phyloP scores from a whole-genome alignment of 2,797 vertebrate species.

The Pteropus rufus region DNA sequence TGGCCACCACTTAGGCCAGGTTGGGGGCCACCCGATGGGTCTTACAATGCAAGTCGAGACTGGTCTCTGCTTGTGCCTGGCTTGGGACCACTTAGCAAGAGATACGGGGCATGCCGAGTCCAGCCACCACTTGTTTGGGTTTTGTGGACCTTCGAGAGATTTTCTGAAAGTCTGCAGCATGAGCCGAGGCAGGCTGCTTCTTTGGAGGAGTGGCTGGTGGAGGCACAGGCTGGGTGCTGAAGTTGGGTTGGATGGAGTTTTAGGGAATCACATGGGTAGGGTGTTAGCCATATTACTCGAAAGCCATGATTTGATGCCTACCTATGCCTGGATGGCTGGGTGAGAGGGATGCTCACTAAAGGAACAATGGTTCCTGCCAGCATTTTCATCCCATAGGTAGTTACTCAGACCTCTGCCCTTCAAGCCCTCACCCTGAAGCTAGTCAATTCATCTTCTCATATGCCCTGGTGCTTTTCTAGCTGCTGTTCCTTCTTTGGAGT shows the following conservation, averaged over 20 bases:
- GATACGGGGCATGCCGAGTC: not conserved
- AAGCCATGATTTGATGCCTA: not conserved
- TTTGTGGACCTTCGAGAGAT: too few species aligned
- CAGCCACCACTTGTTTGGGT: too few species aligned
- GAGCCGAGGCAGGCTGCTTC: not conserved
- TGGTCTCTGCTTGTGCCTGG: not conserved
- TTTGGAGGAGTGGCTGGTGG: not conserved
- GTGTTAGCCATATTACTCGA: not conserved
- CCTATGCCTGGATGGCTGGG: not conserved
- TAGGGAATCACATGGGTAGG: not conserved
- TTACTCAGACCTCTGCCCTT: not conserved
- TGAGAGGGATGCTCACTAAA: not conserved
- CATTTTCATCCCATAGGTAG: not conserved
- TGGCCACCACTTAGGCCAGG: not conserved
- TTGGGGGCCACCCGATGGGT: not conserved
- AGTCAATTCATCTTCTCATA: not conserved
- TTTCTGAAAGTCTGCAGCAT: too few species aligned
- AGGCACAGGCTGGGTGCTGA: not conserved
- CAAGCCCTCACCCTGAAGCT: not conserved
- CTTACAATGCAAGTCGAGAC: not conserved
- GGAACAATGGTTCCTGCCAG: not conserved
- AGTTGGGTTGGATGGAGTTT: not conserved
- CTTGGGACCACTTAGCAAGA: not conserved
- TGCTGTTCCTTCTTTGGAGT: not conserved
- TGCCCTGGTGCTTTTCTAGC: not conserved